A percentile compares a stretch with the other conserved stretches of the same genome.
Evolutionary conservation across 1,140 invertebrate genomes (phyloP).

Genomic region (Drosophila sp.): DNA sequence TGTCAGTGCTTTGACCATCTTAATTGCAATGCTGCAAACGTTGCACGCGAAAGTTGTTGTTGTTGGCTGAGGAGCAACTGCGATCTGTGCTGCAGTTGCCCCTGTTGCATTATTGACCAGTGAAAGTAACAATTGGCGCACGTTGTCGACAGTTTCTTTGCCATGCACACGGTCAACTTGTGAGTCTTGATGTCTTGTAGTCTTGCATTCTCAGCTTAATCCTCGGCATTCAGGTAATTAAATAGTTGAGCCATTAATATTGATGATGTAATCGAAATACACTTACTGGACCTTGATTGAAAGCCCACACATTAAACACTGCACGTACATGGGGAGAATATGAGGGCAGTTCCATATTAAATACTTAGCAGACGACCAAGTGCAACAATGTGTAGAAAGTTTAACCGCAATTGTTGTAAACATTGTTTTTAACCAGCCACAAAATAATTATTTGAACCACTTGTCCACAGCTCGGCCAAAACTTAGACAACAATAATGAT

Average conservation of each 20-base stretch:
- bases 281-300: constrained; percentile 3
- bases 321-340: neutral
- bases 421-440: constrained; percentile 56
- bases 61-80: constrained; percentile 35
- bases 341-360: neutral
- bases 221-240: constrained; percentile 32
- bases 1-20: constrained; percentile 47
- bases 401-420: constrained; percentile 48
- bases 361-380: neutral
- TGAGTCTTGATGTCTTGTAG: constrained; percentile 1
- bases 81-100: constrained; percentile 36
- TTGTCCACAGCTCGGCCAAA: constrained; percentile 35
- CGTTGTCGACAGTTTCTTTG: constrained; percentile 54
- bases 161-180: neutral
- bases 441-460: constrained; percentile 41
- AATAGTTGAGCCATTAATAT: constrained; percentile 38
- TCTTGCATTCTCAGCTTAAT: constrained; percentile 55
- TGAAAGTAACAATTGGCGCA: constrained; percentile 77
- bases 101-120: constrained; percentile 74
- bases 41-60: constrained; percentile 74
- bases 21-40: constrained; percentile 66
- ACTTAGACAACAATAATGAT: constrained; percentile 50
- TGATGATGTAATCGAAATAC: constrained; percentile 57
- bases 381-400: constrained; percentile 68
- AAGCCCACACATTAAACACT: neutral